phyloP scores from a whole-genome alignment of 2,888 invertebrate genomes.

The Ophion costatus region DNA sequence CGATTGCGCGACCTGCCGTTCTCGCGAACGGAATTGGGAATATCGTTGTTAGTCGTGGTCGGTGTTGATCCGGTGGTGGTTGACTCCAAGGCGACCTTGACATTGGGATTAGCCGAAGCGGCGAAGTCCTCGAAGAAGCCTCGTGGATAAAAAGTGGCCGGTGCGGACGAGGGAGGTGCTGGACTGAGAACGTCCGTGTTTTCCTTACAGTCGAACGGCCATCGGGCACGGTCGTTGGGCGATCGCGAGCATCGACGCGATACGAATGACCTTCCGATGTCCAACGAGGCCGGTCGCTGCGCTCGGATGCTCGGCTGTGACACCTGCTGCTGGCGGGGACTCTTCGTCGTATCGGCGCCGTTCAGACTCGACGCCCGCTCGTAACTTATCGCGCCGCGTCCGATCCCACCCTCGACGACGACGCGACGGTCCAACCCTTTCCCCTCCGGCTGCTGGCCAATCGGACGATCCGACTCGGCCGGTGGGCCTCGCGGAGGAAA shows the following conservation, averaged over 20 bases:
- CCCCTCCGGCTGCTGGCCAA: slow-evolving; percentile 1
- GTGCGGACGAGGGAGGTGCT: slow-evolving; percentile 75
- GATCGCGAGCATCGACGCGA: slow-evolving; percentile 64
- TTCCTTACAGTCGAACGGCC: slow-evolving; percentile 55
- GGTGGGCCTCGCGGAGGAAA: slow-evolving; percentile 83
- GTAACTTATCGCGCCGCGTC: slow-evolving; percentile 67
- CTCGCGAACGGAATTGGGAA: background rate
- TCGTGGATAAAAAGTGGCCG: slow-evolving; percentile 72
- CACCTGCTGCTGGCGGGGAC: background rate
- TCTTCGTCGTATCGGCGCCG: slow-evolving; percentile 48
- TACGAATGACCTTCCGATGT: slow-evolving; percentile 73
- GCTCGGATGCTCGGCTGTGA: slow-evolving; percentile 28
- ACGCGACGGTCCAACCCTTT: slow-evolving; percentile 7
- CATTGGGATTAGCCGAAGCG: slow-evolving; percentile 71
- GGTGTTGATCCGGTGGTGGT: slow-evolving; percentile 76
- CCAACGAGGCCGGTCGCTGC: slow-evolving; percentile 77
- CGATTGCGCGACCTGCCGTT: slow-evolving; percentile 72
- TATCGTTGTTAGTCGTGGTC: slow-evolving; percentile 66
- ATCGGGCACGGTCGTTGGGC: slow-evolving; percentile 51
- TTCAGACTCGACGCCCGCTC: slow-evolving; percentile 51
- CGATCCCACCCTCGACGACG: slow-evolving; percentile 61
- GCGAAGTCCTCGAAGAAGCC: slow-evolving; percentile 76
- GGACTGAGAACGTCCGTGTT: slow-evolving; percentile 51
- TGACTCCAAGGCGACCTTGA: slow-evolving; percentile 64
- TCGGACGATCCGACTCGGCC: slow-evolving; percentile 68